Percentiles rank a stretch among this genome's conserved stretches.
Conservation (phyloP, 2,113 vertebrate species). For the Equus quagga region DNA sequence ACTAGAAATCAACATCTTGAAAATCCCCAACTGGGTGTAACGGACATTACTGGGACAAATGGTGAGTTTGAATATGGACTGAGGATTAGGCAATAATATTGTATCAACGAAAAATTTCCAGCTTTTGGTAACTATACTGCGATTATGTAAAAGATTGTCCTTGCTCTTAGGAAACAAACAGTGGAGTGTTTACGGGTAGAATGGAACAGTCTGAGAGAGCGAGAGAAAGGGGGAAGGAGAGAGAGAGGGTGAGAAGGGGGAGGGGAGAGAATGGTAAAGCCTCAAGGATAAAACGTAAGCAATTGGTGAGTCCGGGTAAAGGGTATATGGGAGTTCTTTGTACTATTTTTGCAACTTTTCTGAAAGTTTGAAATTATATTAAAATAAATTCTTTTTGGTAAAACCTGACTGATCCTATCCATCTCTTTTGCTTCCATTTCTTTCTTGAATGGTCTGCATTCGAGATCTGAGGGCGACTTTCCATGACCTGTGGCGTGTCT, state of each 20-base stretch:
- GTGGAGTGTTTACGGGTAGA: background rate
- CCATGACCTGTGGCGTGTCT: accelerated
- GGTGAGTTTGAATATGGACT: background rate
- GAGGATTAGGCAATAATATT: background rate
- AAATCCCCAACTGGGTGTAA: background rate
- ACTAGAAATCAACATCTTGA: background rate
- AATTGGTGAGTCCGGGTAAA: background rate
- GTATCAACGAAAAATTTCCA: background rate
- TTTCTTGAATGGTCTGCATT: background rate
- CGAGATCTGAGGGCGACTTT: background rate
- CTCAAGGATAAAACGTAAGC: background rate
- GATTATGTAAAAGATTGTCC: background rate
- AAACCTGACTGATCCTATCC: background rate
- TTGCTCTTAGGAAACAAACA: background rate
- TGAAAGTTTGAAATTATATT: background rate
- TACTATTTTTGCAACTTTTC: background rate
- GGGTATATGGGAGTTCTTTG: background rate
- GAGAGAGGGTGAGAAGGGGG: accelerated
- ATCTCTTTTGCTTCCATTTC: background rate
- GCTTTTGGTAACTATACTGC: background rate
- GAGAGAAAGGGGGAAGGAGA: accelerated
- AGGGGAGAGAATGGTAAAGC: background rate
- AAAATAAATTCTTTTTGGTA: background rate
- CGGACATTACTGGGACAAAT: background rate
- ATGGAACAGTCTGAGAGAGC: accelerated